phyloP scores from a whole-genome alignment of 2,888 invertebrate genomes.

The Nymphalis c-album region DNA sequence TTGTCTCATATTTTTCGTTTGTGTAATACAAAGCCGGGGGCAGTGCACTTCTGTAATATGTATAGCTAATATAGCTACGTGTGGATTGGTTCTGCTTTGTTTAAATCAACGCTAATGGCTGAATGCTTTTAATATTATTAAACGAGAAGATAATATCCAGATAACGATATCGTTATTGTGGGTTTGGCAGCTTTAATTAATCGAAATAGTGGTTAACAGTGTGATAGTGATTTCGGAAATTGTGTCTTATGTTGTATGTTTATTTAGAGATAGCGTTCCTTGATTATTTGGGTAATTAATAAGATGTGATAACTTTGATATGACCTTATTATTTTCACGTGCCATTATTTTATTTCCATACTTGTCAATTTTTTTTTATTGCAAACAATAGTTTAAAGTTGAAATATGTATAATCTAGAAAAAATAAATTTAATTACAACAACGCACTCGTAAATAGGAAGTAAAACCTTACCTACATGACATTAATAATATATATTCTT shows the following conservation, averaged over 20 bases:
- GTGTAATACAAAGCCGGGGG: background rate
- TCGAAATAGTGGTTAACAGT: constrained; percentile 25
- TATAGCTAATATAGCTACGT: background rate
- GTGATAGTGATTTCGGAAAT: constrained; percentile 18
- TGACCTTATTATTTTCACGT: too few species aligned
- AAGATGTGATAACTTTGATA: background rate
- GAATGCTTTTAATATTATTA: constrained; percentile 45
- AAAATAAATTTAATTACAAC: too few species aligned
- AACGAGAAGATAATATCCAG: constrained; percentile 39
- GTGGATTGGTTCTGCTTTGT: background rate
- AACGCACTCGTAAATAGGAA: too few species aligned
- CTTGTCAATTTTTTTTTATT: too few species aligned
- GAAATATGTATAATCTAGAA: too few species aligned
- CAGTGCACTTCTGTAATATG: background rate
- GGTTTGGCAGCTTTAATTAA: constrained; percentile 37
- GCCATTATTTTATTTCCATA: too few species aligned
- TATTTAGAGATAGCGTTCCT: background rate
- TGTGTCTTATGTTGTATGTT: background rate
- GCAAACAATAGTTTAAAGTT: too few species aligned
- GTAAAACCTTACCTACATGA: too few species aligned
- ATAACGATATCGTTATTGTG: constrained; percentile 38
- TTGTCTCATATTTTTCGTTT: too few species aligned
- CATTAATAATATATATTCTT: too few species aligned
- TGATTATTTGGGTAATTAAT: background rate
- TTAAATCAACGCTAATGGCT: constrained; percentile 35